Evolutionary conservation across 2,888 invertebrate species (phyloP).

Genomic region (Selenia dentaria): DNA sequence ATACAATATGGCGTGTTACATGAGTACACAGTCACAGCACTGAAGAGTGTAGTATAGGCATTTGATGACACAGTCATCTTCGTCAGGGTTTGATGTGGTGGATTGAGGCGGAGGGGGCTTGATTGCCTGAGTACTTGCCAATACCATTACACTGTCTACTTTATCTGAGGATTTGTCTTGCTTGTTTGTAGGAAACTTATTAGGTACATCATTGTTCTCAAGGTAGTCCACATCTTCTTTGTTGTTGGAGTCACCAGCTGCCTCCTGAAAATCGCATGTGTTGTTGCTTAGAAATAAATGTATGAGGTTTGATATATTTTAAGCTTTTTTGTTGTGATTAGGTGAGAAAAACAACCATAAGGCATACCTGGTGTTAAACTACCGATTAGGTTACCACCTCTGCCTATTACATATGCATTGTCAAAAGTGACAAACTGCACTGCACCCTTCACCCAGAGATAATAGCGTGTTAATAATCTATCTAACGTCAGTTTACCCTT

Average conservation of each 20-base stretch:
- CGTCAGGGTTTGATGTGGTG: slow-evolving; percentile 61
- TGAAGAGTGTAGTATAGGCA: slow-evolving; percentile 86
- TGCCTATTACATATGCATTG: no score
- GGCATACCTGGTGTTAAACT: no score
- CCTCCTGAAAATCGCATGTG: slow-evolving; percentile 65
- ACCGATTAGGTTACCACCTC: no score
- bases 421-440: no score
- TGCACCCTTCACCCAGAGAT: no score
- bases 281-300: no score
- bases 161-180: slow-evolving; percentile 57
- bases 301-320: no score
- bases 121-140: slow-evolving; percentile 53
- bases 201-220: slow-evolving; percentile 50
- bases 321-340: no score
- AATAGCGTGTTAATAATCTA: no score
- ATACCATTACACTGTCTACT: slow-evolving; percentile 67
- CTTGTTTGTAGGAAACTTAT: slow-evolving; percentile 44
- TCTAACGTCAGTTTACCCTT: no score
- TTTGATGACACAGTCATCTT: slow-evolving; percentile 85
- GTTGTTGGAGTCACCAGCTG: slow-evolving; percentile 58
- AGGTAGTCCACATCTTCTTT: slow-evolving; percentile 47
- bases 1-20: slow-evolving; percentile 47
- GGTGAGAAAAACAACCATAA: no score
- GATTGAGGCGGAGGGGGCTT: slow-evolving; percentile 48
- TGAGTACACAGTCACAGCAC: slow-evolving; percentile 86